These are phyloP conservation scores for Liposcelis brunnea DNA, from an alignment of 2,888 invertebrate genomes.

Conservation along the genomic window DNA sequence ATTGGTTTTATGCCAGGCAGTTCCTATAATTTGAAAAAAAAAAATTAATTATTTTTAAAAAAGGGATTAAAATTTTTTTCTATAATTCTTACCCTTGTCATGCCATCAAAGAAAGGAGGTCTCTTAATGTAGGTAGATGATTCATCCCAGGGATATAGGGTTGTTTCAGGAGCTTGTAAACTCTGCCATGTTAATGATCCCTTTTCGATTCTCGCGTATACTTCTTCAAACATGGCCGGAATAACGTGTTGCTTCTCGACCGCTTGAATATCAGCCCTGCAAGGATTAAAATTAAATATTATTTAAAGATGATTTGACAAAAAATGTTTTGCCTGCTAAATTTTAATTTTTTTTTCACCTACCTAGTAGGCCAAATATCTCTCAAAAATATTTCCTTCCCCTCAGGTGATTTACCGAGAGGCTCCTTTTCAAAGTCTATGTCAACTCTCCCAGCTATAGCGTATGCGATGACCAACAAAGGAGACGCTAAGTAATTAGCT, in stretches of 20 bases:
- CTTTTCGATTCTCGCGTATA: slow-evolving; percentile 62
- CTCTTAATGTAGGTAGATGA: slow-evolving; percentile 88
- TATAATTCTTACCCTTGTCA: slow-evolving; percentile 39
- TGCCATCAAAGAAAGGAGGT: slow-evolving; percentile 87
- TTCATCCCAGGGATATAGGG: slow-evolving; percentile 81
- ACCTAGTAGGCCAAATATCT: slow-evolving; percentile 83
- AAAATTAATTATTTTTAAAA: slow-evolving; percentile 11
- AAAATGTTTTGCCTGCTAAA: no score
- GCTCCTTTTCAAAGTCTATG: slow-evolving; percentile 85
- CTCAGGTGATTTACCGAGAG: slow-evolving; percentile 48
- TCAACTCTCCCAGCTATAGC: slow-evolving; percentile 89
- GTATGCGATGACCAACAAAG: slow-evolving; percentile 90
- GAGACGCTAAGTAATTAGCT: slow-evolving; percentile 97
- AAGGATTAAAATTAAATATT: no score
- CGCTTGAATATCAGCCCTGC: slow-evolving; percentile 68
- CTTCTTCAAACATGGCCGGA: slow-evolving; percentile 92
- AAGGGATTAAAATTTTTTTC: neutral
- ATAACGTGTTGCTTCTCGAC: slow-evolving; percentile 81
- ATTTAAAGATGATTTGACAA: no score
- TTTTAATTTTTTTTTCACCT: no score
- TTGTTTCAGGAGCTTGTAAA: slow-evolving; percentile 57
- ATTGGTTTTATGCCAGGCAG: slow-evolving; percentile 44
- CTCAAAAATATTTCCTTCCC: slow-evolving; percentile 65
- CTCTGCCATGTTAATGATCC: slow-evolving; percentile 78
- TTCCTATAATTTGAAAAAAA: slow-evolving; percentile 36